Evolutionary conservation across 2,113 vertebrate genomes (phyloP), one percentile per base, ranked within the genome.

Genomic region (Melanerpes formicivorus): DNA sequence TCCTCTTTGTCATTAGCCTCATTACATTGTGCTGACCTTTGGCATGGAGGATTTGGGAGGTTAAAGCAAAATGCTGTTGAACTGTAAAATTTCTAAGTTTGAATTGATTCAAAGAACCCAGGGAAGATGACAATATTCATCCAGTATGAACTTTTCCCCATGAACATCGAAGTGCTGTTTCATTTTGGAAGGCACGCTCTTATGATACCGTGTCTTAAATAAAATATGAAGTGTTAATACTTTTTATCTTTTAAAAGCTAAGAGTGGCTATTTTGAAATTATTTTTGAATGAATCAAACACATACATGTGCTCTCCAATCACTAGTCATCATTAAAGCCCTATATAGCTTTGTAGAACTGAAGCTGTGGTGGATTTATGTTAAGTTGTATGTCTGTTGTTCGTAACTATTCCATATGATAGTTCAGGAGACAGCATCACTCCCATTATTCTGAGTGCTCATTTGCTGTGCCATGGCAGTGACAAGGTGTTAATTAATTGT

Each of bases 41-140:
- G 67, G 6, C 26, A 25, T 74, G 62, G 65, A 78, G 44, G 15
- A 77, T 71, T 80, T 1, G 2, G 5, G 25, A 78, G 8, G 14
- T 75, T 91, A 83, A 80, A 80, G 22, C 25, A 80, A 90, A 92
- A 64, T 87, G 16, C 42, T 11, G 21, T 21, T 75, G 40, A 83
- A 27, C 22, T 84, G 16, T 69, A 80, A 62, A 67, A 67, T 82
- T 58, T 23, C 8, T 10, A n/a, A 52, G 16, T 71, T 75, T 60
- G 12, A 67, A 59, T 32, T 75, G 21, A 32, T 80, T 70, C 7
- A 55, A 19, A 74, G 44, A 71, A 62, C 7, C 4, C 25, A 29
- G 18, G 37, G 34, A 76, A 75, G n/a, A 40, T 64, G 18, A 30
- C 19, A 63, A 3, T 75, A 77, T 71, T 90, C 2, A 80, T 85